These are phyloP conservation scores for Plebejus anna DNA, from an alignment of 2,888 invertebrate genomes.

Conservation along the genomic window DNA sequence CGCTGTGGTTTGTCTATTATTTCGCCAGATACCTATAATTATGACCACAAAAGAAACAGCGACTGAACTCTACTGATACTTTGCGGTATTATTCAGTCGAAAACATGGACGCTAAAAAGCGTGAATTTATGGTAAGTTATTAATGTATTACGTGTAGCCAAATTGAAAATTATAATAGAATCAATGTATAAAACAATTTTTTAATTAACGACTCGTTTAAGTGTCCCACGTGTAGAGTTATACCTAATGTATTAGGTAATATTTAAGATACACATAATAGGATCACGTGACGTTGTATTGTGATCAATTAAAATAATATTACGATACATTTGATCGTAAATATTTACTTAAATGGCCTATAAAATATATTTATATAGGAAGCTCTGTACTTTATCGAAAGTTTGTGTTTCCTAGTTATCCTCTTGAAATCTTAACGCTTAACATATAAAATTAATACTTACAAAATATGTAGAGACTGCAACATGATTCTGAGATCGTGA, in stretches of 20 bases:
- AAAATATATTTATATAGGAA: background rate
- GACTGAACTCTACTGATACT: background rate
- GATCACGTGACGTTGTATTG: background rate
- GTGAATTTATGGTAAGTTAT: conserved; percentile 17
- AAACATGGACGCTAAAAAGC: conserved; percentile 18
- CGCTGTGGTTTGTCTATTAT: conserved; percentile 14
- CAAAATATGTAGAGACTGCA: too few species aligned
- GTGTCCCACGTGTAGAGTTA: too few species aligned
- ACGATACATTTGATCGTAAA: background rate
- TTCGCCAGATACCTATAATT: background rate
- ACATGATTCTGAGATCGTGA: background rate
- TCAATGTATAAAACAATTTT: too few species aligned
- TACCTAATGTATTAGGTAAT: background rate
- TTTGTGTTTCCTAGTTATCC: too few species aligned
- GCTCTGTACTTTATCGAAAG: background rate
- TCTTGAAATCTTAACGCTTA: too few species aligned
- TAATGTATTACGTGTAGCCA: background rate
- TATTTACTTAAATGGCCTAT: too few species aligned
- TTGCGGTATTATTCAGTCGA: background rate
- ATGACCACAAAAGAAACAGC: conserved; percentile 3
- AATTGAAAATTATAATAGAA: background rate
- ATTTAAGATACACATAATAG: background rate
- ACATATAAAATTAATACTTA: too few species aligned
- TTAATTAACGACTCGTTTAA: too few species aligned
- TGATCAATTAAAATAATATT: background rate